phyloP scores from a whole-genome alignment of 1,140 invertebrate species.

The Cotesia vestalis region DNA sequence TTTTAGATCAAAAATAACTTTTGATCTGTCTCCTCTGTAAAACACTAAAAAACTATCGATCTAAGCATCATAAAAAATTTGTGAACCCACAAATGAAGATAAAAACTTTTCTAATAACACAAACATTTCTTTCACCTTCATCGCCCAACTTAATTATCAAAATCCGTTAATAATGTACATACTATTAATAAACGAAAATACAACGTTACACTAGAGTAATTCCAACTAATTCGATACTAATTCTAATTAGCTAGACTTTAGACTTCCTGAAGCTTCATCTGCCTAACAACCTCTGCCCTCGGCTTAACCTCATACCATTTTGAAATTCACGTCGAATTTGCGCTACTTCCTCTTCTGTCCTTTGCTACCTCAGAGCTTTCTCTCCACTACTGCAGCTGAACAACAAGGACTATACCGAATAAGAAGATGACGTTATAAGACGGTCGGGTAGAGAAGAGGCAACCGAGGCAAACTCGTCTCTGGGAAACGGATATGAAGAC shows the following conservation, averaged over 20 bases:
- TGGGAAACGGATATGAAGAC: constrained; percentile 49
- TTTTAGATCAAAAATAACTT: too few species aligned
- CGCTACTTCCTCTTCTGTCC: too few species aligned
- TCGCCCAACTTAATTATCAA: too few species aligned
- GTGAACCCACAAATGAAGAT: too few species aligned
- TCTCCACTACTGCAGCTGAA: background rate
- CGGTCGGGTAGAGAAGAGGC: constrained; percentile 4
- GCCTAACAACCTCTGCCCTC: constrained; percentile 4
- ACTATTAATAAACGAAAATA: background rate
- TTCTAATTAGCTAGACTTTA: constrained; percentile 40
- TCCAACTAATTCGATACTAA: constrained; percentile 42
- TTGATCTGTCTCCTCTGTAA: too few species aligned
- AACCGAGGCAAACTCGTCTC: constrained; percentile 25
- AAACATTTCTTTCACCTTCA: too few species aligned
- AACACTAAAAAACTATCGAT: too few species aligned
- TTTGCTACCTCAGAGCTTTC: background rate
- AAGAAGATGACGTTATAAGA: background rate
- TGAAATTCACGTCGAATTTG: background rate
- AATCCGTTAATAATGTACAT: too few species aligned
- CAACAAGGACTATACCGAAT: background rate
- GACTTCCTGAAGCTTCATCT: constrained; percentile 23
- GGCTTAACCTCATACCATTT: constrained; percentile 2
- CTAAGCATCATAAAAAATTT: too few species aligned
- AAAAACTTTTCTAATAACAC: too few species aligned
- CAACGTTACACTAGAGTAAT: constrained; percentile 28